Base-by-base conservation (phyloP, 2,888 invertebrate genomes). In the Unio delphinus region DNA sequence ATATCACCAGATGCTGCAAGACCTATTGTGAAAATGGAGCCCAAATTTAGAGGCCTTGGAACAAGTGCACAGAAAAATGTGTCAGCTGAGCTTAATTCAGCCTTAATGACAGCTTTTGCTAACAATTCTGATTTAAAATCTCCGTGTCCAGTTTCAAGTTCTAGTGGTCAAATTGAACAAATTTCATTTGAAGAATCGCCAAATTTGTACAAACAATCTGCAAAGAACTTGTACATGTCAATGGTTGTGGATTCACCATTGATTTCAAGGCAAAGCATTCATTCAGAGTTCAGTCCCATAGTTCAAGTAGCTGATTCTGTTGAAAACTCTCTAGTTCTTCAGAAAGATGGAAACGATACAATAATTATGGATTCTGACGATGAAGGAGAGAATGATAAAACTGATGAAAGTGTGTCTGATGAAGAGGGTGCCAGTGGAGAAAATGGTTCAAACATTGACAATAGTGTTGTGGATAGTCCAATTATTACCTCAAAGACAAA, bases 1-100 rank as follows among this genome's bases (percentile, higher is more conserved):
- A 82, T 82, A 60, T 84, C 84, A 8, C 83, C 83, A 0, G 83
- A 82, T 67, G 68, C 76, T 23, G 64, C 64, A n/a, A 71, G 79
- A 28, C 84, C 84, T 17, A 58, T 85, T 20, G 69, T 84, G 55
- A 68, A 65, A 54, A 78, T 68, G 1, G 61, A 71, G 7, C 72
- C 67, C 23, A 72, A 74, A 26, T 55, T 45, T 45, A 45, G 45
- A 0, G 11, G 45, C 11, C 45, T 30, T n/a, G 17, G 17, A 66
- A 45, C 28, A 26, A 26, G 60, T 15, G 23, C n/a, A 20, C 55
- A 57, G 30, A 26, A 30, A 20, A 23, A 55, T 20, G 26, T 65
- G 28, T 57, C 65, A 17, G 18, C 55, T 18, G 17, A 28, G 20
- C 26, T 34, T 65, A n/a, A 18, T 26, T 26, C 23, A 56, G 30